Percentiles rank a stretch among this genome's conserved stretches.
These are phyloP conservation scores for Corythaixoides concolor DNA, from an alignment of 2,113 vertebrate species.

Conservation along the genomic window DNA sequence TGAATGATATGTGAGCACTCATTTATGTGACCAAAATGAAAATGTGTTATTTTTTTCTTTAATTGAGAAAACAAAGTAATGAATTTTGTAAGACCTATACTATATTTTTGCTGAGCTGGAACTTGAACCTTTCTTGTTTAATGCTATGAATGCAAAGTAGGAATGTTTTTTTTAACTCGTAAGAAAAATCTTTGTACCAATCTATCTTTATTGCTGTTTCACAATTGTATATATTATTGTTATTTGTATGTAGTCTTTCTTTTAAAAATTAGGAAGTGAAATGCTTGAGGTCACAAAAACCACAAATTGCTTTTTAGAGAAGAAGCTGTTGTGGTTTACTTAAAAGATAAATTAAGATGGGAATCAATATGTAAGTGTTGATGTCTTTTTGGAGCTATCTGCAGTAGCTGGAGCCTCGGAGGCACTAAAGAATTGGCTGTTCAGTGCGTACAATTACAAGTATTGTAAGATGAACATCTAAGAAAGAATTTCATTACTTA, in stretches of 20 bases:
- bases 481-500: not conserved
- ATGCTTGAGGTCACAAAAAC: not conserved
- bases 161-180: not conserved
- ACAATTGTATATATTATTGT: not conserved
- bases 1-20: not conserved
- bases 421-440: not conserved
- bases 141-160: not conserved
- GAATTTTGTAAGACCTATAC: not conserved
- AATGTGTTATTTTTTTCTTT: not conserved
- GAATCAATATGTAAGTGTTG: not conserved
- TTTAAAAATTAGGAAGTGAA: not conserved
- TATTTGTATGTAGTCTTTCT: not conserved
- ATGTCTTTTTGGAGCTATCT: not conserved
- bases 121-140: not conserved
- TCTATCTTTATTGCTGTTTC: not conserved
- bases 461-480: not conserved
- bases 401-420: not conserved
- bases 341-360: not conserved
- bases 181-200: not conserved
- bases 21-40: not conserved
- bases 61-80: not conserved
- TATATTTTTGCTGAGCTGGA: not conserved
- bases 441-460: not conserved
- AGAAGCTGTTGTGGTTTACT: not conserved
- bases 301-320: not conserved